These are phyloP conservation scores for Sebastes cheni DNA, from an alignment of 2,797 vertebrate genomes.

Conservation along the genomic window DNA sequence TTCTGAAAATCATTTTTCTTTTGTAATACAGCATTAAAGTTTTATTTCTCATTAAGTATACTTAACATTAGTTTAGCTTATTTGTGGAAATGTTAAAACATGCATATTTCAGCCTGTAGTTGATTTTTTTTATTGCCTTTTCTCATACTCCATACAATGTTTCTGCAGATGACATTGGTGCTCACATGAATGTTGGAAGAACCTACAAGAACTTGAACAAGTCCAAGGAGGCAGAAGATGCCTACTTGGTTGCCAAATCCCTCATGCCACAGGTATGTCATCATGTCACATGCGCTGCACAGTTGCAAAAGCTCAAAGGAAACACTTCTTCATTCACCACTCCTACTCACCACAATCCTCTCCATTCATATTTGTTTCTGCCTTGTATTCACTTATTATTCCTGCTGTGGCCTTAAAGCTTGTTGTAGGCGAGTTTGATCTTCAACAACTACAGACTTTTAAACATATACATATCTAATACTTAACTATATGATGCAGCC, in stretches of 20 bases:
- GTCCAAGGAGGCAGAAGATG: conserved; percentile 95
- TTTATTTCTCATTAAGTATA: neutral
- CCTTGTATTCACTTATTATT: neutral
- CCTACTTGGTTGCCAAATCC: conserved; percentile 95
- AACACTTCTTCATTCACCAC: neutral
- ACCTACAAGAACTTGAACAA: conserved; percentile 98
- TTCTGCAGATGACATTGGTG: conserved; percentile 94
- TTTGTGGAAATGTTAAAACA: neutral
- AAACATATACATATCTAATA: neutral
- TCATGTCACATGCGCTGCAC: neutral
- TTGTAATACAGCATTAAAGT: neutral
- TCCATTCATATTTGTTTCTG: neutral
- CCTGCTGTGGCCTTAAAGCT: neutral
- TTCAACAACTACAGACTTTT: neutral
- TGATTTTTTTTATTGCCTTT: neutral
- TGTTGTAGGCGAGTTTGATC: neutral
- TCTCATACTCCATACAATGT: neutral
- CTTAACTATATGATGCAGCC: neutral
- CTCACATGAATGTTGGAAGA: conserved; percentile 99
- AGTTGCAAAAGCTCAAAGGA: neutral
- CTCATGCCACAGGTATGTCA: conserved; percentile 95
- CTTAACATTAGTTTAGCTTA: neutral
- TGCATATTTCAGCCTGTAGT: neutral
- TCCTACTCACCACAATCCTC: neutral
- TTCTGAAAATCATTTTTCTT: neutral